Evolutionary conservation across 37 sponge, comb jelly and placozoan genomes (phyloP), one percentile per base, ranked within the genome.

Genomic region (Axinella damicornis): DNA sequence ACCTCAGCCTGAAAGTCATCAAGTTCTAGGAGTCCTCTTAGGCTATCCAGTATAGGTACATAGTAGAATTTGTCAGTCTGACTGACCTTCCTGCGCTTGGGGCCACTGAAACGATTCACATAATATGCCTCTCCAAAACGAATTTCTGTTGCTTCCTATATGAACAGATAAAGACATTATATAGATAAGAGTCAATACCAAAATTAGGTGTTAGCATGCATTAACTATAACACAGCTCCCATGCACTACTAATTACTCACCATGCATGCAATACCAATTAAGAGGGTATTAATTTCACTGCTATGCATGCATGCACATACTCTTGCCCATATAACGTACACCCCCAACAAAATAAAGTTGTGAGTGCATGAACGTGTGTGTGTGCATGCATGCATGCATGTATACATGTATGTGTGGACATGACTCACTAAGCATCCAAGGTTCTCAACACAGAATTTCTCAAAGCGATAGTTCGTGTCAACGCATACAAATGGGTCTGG

Each of bases 1-100:
- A 81, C 58, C 39, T 81, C 82, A 17, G 70, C 82, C 25, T 46
- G 82, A 69, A 68, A 30, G 33, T 81, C 82, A 19, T 56, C 58
- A 17, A 79, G 40, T 2, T 34, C 30, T 35, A 79, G 32, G 38
- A 79, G 67, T 2, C 24, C 40, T 65, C 64, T 79, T 57, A 79
- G 52, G 20, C 53, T 79, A 37, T 63, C 53, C 53, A 79, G 58
- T 54, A 79, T 17, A 79, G 80, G 65, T 30, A 79, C 80, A 79
- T 36, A 79, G 35, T 79, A 79, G 54, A 79, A 79, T 24, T 56
- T 22, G 34, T 79, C 80, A 21, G n/a, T 15, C 1, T 31, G 24
- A 27, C 17, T 56, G 18, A 79, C 80, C 80, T 79, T 79, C 40
- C 63, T 79, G 33, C 80, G 66, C 40, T 79, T 79, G 21, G 46